Conservation (phyloP, 2,888 invertebrate genomes). For the Leucophora obtusa region DNA sequence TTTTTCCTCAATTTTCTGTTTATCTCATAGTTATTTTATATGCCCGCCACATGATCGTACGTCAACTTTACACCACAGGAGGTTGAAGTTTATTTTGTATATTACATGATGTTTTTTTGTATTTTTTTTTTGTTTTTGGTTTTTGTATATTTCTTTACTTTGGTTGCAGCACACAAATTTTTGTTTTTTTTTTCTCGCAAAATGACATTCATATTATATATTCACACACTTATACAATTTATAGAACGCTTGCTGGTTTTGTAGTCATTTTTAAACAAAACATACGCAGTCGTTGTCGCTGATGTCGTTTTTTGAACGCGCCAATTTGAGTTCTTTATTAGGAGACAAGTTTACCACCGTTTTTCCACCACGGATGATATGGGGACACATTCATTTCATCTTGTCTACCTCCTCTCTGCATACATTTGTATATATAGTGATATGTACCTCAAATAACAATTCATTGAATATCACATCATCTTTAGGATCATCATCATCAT, state of each 20-base stretch:
- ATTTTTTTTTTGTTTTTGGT: constrained; percentile 41
- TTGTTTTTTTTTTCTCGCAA: not conserved
- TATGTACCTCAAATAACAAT: constrained; percentile 54
- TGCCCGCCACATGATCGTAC: constrained; percentile 64
- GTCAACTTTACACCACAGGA: constrained; percentile 65
- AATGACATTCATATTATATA: constrained; percentile 55
- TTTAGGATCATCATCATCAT: constrained; percentile 48
- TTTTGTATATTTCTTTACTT: constrained; percentile 2
- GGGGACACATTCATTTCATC: not conserved
- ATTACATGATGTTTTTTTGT: constrained; percentile 67
- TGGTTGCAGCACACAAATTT: constrained; percentile 38
- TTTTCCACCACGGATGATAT: not conserved
- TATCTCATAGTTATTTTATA: constrained; percentile 56
- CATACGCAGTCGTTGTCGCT: constrained; percentile 38
- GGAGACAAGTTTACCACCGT: constrained; percentile 63
- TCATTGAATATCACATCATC: constrained; percentile 62
- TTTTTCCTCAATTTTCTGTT: constrained; percentile 26
- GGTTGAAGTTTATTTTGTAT: constrained; percentile 65
- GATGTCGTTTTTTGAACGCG: constrained; percentile 61
- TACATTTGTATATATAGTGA: not conserved
- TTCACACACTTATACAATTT: constrained; percentile 58
- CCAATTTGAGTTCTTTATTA: constrained; percentile 66
- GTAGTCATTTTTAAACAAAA: constrained; percentile 56
- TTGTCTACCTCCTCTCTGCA: not conserved
- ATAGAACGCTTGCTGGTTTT: constrained; percentile 57